Evolutionary conservation across 2,888 invertebrate genomes (phyloP).

Genomic region (Ennomos quercinarius): DNA sequence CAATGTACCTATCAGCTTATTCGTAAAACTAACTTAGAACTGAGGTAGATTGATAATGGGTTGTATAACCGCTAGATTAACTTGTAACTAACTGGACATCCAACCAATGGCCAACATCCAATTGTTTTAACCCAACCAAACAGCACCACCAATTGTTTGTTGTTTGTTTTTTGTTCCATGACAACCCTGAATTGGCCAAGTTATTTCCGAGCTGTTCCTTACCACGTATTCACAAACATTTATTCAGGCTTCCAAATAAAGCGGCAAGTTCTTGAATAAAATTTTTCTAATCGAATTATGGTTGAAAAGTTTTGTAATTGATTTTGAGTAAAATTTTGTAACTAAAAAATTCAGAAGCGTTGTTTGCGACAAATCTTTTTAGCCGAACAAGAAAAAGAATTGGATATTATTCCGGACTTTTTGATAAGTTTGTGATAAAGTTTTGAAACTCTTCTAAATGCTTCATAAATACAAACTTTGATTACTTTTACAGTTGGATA

Average conservation of each 20-base stretch:
- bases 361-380: not conserved
- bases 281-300: constrained; percentile 19
- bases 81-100: too few species aligned
- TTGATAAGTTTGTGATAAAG: not conserved
- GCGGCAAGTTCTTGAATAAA: constrained; percentile 17
- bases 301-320: constrained; percentile 18
- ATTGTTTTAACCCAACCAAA: too few species aligned
- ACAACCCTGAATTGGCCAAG: not conserved
- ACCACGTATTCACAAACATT: constrained; percentile 13
- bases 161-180: too few species aligned
- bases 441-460: too few species aligned
- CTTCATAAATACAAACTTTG: too few species aligned
- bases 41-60: too few species aligned
- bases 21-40: too few species aligned
- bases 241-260: constrained; percentile 13
- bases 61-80: too few species aligned
- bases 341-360: constrained; percentile 1
- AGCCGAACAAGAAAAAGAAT: constrained; percentile 4
- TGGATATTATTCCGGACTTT: constrained; percentile 1
- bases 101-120: too few species aligned
- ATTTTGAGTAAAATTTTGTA: constrained; percentile 17
- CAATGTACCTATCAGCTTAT: too few species aligned
- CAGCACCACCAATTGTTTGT: too few species aligned
- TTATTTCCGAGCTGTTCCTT: not conserved
- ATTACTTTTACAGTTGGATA: too few species aligned